Conservation (phyloP, 2,113 vertebrate genomes). For the Sphaerodactylus townsendi region DNA sequence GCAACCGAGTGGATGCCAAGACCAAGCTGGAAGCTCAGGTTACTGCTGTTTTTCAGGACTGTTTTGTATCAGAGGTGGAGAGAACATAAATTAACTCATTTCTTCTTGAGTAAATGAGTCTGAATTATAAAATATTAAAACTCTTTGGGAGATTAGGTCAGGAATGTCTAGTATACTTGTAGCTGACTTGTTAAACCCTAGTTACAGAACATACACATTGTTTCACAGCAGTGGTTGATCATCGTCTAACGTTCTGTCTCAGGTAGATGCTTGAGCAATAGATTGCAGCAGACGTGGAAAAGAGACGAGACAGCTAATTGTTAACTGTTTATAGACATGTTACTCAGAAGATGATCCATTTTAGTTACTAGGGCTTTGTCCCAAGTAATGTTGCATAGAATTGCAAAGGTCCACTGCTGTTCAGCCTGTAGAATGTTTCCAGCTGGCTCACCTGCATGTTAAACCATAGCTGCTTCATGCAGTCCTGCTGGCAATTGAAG, state of each 20-base stretch:
- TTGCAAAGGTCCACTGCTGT: not conserved
- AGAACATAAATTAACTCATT: not conserved
- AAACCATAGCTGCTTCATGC: not conserved
- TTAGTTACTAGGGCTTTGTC: too few relatives aligned
- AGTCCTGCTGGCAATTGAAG: not conserved
- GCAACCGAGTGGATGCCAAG: constrained; percentile 90
- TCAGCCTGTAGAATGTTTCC: not conserved
- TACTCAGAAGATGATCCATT: too few relatives aligned
- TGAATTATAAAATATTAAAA: not conserved
- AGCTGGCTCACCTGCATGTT: not conserved
- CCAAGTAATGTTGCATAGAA: too few relatives aligned
- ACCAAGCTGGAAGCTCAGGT: constrained; percentile 98
- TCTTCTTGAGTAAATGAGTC: not conserved
- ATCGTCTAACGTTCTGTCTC: not conserved
- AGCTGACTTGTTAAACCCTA: not conserved
- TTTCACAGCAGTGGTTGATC: not conserved
- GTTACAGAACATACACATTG: not conserved
- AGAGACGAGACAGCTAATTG: not conserved
- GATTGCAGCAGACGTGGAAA: not conserved
- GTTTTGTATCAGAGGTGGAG: not conserved
- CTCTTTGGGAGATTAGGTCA: not conserved
- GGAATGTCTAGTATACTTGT: not conserved
- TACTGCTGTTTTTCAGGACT: not conserved
- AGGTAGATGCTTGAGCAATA: not conserved
- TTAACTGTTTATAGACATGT: too few relatives aligned